Percentiles rank a stretch among this genome's conserved stretches.
Conservation (phyloP, 2,797 vertebrate species). For the Dryobates pubescens region DNA sequence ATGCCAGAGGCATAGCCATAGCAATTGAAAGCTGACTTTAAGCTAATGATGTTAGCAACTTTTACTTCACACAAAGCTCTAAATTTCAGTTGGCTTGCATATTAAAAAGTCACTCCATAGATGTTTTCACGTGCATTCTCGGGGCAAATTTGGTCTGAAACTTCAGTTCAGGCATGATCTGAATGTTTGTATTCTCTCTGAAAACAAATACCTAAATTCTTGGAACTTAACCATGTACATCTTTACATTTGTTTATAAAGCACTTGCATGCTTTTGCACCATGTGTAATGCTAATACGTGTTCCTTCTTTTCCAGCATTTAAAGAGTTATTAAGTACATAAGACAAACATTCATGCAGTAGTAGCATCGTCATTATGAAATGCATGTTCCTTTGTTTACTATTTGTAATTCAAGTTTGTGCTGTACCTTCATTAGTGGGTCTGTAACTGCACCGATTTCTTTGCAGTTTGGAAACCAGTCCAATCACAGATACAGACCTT, state of each 20-base stretch:
- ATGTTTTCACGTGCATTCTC: neutral
- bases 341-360: neutral
- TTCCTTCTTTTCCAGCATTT: conserved; percentile 19
- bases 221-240: neutral
- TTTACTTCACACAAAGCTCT: neutral
- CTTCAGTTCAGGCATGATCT: neutral
- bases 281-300: neutral
- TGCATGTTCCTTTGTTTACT: neutral
- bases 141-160: conserved; percentile 8
- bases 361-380: neutral
- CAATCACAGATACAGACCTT: conserved; percentile 96
- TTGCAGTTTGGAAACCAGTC: conserved; percentile 94
- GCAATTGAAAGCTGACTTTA: conserved; percentile 5
- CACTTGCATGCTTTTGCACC: conserved; percentile 39
- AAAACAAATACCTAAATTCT: neutral
- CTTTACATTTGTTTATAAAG: conserved; percentile 10
- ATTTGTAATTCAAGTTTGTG: neutral
- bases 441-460: neutral
- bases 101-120: conserved; percentile 23
- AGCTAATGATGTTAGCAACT: neutral
- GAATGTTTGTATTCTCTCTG: conserved; percentile 1
- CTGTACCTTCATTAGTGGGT: neutral
- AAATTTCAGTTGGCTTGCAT: conserved; percentile 12
- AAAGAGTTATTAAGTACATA: neutral
- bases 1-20: neutral